Evolutionary conservation across 2,888 invertebrate species (phyloP), one percentile per base, ranked within the genome.

Genomic region (Danaus chrysippus): DNA sequence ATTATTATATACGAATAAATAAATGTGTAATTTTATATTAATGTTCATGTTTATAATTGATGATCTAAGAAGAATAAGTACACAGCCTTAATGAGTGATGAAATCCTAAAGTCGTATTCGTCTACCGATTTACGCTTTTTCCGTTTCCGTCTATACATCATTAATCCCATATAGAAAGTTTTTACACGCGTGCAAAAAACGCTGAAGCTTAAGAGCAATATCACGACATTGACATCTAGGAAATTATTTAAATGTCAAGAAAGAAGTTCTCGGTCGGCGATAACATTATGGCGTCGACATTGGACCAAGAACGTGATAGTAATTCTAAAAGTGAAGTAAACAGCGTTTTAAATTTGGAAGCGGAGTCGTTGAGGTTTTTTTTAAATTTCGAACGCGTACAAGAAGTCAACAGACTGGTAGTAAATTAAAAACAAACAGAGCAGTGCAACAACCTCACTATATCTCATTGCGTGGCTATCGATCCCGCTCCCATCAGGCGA

Each of bases 401-500:
- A 53, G 57, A 46, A 61, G 62, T 17, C 64, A 63, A 61, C 54
- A 59, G 34, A 61, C 61, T 54, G 52, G 42, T 60, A 56, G 60
- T 56, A 58, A 64, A 62, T 66, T 61, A 58, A 59, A 67, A 58
- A 63, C 62, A 67, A 67, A 67, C 61, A 61, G 49, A 42, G 42
- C 34, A 63, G 65, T 64, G 62, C 66, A 63, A 64, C 64, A 63
- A 68, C 68, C 68, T 68, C 56, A 42, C 46, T 34, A 43, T 17
- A 17, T 13, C 64, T 61, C 43, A 43, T 62, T 56, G 59, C 62
- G 56, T 63, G 42, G 59, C 59, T 46, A 66, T 66, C 64, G 63
- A 69, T 66, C 58, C 63, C 59, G 64, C 56, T 62, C 56, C 62
- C 58, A 59, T 59, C 66, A 59, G 60, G 64, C 68, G 66, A 62